phyloP scores from a whole-genome alignment of 2,113 vertebrate species.

The Urocolius indicus region DNA sequence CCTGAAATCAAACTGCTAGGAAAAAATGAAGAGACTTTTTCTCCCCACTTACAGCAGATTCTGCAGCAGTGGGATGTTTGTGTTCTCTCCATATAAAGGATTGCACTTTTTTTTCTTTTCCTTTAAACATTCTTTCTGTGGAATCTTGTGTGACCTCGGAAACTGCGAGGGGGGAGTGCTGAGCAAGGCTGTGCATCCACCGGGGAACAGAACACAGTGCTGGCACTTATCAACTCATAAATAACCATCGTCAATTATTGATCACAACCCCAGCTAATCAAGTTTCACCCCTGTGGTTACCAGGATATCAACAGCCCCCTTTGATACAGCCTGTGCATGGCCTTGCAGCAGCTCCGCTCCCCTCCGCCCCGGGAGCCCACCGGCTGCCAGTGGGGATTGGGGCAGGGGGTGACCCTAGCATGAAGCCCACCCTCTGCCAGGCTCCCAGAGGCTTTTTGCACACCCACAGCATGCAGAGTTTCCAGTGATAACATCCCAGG shows the following conservation, averaged over 20 bases:
- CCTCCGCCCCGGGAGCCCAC: accelerated
- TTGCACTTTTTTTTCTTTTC: background rate
- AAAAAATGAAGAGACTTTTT: background rate
- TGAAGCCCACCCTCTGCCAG: accelerated
- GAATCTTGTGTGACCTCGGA: conserved; percentile 42
- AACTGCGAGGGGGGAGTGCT: background rate
- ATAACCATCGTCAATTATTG: conserved; percentile 68
- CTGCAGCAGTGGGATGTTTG: background rate
- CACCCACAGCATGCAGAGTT: background rate
- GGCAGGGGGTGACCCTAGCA: background rate
- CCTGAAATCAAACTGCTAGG: background rate
- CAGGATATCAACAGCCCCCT: background rate
- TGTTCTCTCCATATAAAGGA: background rate
- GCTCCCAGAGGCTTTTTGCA: background rate
- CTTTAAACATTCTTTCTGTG: conserved; percentile 9
- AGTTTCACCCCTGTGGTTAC: conserved; percentile 18
- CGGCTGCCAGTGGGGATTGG: accelerated
- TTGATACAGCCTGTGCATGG: background rate
- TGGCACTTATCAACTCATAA: conserved; percentile 57
- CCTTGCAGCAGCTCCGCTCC: background rate
- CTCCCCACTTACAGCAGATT: background rate
- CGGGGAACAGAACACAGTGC: background rate
- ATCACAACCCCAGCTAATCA: conserved; percentile 58
- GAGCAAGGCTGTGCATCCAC: background rate
- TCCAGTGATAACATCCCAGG: accelerated